These are phyloP conservation scores for Sylvilagus bachmani DNA, from an alignment of 2,113 vertebrate genomes.

Conservation along the genomic window DNA sequence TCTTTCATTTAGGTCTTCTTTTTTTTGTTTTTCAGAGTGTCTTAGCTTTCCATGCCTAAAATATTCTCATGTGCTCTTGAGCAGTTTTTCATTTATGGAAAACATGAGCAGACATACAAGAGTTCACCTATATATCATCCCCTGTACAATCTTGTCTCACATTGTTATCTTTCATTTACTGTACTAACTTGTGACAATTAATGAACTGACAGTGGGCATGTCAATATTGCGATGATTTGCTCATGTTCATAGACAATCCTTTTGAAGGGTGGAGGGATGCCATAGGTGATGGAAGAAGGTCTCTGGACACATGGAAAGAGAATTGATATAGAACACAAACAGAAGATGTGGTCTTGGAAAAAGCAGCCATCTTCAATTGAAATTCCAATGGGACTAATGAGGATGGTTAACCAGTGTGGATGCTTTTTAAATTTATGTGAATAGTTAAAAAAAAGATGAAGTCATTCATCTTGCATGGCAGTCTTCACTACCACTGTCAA, in stretches of 20 bases:
- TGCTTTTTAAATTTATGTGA: background rate
- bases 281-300: background rate
- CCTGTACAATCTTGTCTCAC: background rate
- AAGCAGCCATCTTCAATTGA: background rate
- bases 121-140: background rate
- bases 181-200: background rate
- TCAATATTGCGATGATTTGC: too few relatives aligned
- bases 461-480: background rate
- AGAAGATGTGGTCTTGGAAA: background rate
- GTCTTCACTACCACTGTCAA: background rate
- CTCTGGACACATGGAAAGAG: background rate
- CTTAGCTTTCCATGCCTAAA: too few relatives aligned
- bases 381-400: background rate
- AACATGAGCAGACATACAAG: background rate
- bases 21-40: too few relatives aligned
- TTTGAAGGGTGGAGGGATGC: background rate
- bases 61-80: too few relatives aligned
- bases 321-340: too few relatives aligned
- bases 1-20: too few relatives aligned
- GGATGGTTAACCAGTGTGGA: too few relatives aligned
- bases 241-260: accelerated
- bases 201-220: background rate
- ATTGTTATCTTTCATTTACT: background rate
- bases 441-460: background rate
- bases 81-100: background rate